phyloP scores from a whole-genome alignment of 2,797 vertebrate genomes.

The Eospalax fontanierii region DNA sequence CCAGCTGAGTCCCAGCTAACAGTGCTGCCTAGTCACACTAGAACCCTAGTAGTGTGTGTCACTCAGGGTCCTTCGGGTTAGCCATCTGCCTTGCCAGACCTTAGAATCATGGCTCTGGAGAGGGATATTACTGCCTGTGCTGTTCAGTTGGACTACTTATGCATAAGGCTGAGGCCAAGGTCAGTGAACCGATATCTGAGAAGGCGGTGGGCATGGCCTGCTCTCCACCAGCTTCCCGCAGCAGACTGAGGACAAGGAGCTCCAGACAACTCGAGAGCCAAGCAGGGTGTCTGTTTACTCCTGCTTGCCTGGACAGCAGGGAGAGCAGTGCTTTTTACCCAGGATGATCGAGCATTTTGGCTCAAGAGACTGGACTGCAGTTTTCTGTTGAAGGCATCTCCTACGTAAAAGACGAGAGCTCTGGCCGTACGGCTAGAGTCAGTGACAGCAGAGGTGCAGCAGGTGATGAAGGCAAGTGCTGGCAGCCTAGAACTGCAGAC shows the following conservation, averaged over 20 bases:
- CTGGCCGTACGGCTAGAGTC: background rate
- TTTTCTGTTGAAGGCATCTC: background rate
- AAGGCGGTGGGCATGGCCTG: slow-evolving; percentile 56
- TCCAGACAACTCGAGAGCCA: slow-evolving; percentile 57
- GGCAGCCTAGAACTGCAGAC: background rate
- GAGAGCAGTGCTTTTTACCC: slow-evolving; percentile 32
- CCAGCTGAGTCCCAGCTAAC: background rate
- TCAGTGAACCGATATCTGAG: slow-evolving; percentile 61
- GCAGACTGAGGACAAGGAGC: slow-evolving; percentile 43
- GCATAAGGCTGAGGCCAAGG: slow-evolving; percentile 27
- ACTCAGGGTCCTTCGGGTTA: slow-evolving; percentile 21
- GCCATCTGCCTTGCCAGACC: slow-evolving; percentile 45
- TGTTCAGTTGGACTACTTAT: background rate
- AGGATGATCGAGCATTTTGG: slow-evolving; percentile 14
- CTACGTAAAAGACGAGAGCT: background rate
- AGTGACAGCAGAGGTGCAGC: background rate
- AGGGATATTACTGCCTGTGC: background rate
- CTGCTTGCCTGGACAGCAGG: background rate
- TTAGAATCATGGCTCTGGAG: slow-evolving; percentile 37
- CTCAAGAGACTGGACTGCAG: background rate
- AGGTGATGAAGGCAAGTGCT: background rate
- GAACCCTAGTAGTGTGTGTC: slow-evolving; percentile 13
- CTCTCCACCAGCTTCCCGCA: slow-evolving; percentile 57
- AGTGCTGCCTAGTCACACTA: background rate
- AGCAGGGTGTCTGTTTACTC: slow-evolving; percentile 41